Base-by-base conservation (phyloP, 2,888 invertebrate genomes). In the Argynnis bischoffii region DNA sequence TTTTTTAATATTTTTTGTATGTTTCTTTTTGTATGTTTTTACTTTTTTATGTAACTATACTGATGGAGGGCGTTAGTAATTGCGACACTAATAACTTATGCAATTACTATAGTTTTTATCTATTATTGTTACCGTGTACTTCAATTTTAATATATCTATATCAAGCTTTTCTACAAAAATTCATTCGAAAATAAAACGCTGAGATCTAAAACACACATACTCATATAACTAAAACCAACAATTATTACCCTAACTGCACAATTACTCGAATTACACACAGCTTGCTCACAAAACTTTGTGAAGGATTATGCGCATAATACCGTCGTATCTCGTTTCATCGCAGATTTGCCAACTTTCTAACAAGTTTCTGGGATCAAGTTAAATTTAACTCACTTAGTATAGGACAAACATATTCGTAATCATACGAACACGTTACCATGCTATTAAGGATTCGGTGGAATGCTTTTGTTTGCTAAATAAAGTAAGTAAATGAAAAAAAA, bases 221-320 rank as follows among this genome's bases (percentile, higher is more conserved):
- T 46, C 14, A 48, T 50, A n/a, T 31, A 56, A 21, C 26, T 51
- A 26, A 14, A 55, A 50, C 55, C 21, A 55, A 54, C 60, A 61
- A 55, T 66, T 66, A 61, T 55, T 35, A 46, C 66, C 26, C 31
- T 55, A 66, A 66, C 55, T 55, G 61, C 61, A 41, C 61, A 61
- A 66, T 66, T 61, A 66, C 55, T 66, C 61, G 50, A 47, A 66
- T 61, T 35, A 59, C 59, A 59, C 59, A 47, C 66, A 60, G 66
- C 56, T 64, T 55, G 64, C 60, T 61, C 60, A 53, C 55, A 48
- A 31, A 66, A 66, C 60, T 66, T 66, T 50, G 47, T 66, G 61
- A 66, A 66, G 66, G 66, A 66, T 66, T 66, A 66, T 64, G 63
- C 64, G 63, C 66, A 69, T 66, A 60, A 69, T 67, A 57, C 63